These are phyloP conservation scores for Tadarida brasiliensis DNA, from an alignment of 2,797 vertebrate species.

Conservation along the genomic window DNA sequence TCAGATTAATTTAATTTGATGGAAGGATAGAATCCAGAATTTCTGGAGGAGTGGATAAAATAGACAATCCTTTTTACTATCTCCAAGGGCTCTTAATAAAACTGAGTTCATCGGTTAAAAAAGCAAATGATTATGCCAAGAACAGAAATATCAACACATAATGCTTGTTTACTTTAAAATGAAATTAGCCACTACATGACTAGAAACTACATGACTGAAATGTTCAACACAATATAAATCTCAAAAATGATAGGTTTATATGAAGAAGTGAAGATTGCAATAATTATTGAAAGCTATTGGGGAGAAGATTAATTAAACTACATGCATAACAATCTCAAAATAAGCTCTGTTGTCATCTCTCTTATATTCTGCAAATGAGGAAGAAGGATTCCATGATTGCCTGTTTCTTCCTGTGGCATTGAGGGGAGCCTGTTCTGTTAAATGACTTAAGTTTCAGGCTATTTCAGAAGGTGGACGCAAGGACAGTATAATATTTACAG, in stretches of 20 bases:
- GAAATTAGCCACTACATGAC: background rate
- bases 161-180: constrained; percentile 1
- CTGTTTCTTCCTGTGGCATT: background rate
- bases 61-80: background rate
- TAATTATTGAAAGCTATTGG: background rate
- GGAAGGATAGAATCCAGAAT: background rate
- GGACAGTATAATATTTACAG: background rate
- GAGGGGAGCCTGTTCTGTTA: background rate
- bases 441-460: background rate
- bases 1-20: constrained; percentile 53
- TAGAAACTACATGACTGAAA: constrained; percentile 10
- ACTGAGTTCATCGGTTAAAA: background rate
- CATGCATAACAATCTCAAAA: background rate
- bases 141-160: background rate
- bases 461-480: background rate
- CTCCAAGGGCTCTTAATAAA: background rate
- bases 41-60: background rate
- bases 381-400: background rate
- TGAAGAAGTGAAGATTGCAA: constrained; percentile 17
- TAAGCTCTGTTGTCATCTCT: background rate
- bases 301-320: background rate
- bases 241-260: background rate
- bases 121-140: background rate
- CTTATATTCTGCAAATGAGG: background rate
- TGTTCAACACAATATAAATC: constrained; percentile 12